phyloP scores from a whole-genome alignment of 2,113 vertebrate species.

The Hypanus sabinus region DNA sequence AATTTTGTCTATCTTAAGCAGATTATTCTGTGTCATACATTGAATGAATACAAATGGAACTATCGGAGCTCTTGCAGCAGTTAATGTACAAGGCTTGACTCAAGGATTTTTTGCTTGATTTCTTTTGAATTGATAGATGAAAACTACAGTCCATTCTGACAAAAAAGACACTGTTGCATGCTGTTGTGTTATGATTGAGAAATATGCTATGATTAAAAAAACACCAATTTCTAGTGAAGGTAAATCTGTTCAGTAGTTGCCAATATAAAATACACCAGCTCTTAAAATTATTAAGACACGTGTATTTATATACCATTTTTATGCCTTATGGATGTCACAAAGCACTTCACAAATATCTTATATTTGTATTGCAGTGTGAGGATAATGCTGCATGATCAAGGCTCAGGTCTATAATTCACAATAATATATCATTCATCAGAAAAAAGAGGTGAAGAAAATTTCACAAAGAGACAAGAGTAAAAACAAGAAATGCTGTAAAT shows the following conservation, averaged over 20 bases:
- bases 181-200: neutral
- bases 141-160: neutral
- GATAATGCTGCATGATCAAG: neutral
- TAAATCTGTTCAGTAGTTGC: neutral
- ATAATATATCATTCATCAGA: neutral
- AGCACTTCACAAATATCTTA: too few species aligned
- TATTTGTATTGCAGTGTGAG: too few species aligned
- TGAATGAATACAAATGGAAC: slow-evolving; percentile 27
- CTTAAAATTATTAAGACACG: neutral
- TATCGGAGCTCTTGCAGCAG: neutral
- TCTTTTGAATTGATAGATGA: neutral
- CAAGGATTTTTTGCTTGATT: neutral
- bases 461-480: neutral
- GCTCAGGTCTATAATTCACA: neutral
- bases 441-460: neutral
- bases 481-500: neutral
- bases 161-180: neutral
- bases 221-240: neutral
- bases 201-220: neutral
- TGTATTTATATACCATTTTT: too few species aligned
- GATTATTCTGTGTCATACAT: neutral
- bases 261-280: neutral
- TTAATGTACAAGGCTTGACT: neutral
- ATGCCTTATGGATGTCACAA: too few species aligned
- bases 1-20: neutral